Base-by-base conservation (phyloP, 1,140 invertebrate species). In the Dreissena rostriformis region DNA sequence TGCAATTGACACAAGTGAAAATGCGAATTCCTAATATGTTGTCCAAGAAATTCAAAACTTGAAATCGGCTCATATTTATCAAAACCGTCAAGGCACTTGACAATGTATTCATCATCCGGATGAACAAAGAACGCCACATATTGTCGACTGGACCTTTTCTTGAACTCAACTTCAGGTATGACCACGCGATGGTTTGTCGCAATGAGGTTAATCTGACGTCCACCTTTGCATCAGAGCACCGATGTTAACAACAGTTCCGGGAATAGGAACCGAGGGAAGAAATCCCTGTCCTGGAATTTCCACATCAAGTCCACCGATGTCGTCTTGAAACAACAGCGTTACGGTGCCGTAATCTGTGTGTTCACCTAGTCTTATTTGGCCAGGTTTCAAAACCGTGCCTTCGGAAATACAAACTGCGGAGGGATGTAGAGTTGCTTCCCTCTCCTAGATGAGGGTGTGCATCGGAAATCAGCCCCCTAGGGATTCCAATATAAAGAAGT, bases 121-220 rank as follows among this genome's bases (percentile, higher is more conserved):
- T 96, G 96, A 78, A 96, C 95, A 93, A 97, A 97, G 93, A 96
- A 96, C 1, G 95, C 96, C 52, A 97, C 95, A 49, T 96, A 96
- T 90, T 97, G 96, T 29, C 96, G 95, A 7, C 95, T 94, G 55
- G 95, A 94, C 0, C 94, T 94, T 66, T 95, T 94, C 19, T 94
- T 94, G 77, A 94, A 94, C 83, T 95, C 94, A 28, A 95, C 95
- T 79, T 95, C 94, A 0, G 96, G 96, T 7, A 97, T 94, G 0
- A 96, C 94, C 1, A 97, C 96, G 11, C 96, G 95, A 90, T 97
- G 96, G 91, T 95, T 94, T 14, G 82, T 86, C 0, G 82, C 87
- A 26, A 82, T 39, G 8, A 88, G 80, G n/a, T 39, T 65, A 49
- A 63, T 88, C 87, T 10, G 85, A 53, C 7, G 87, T 88, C 83